Percentiles rank a stretch among this genome's conserved stretches.
These are phyloP conservation scores for Halictus quadricinctus DNA, from an alignment of 2,888 invertebrate genomes.

Conservation along the genomic window DNA sequence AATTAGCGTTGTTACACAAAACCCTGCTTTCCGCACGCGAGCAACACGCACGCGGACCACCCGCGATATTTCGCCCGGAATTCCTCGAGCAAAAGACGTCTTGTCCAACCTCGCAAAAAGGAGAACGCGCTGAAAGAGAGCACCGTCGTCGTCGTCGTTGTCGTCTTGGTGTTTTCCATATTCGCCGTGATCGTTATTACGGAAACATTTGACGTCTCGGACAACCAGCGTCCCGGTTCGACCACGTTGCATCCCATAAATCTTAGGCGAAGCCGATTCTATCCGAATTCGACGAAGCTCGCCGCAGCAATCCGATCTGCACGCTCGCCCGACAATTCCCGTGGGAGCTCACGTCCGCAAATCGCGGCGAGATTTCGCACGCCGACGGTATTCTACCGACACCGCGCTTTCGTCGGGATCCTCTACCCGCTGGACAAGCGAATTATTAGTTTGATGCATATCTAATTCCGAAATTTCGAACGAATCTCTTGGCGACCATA, in stretches of 20 bases:
- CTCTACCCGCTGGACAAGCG: background rate
- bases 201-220: slow-evolving; percentile 13
- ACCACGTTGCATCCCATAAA: background rate
- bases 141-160: background rate
- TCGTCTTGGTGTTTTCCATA: background rate
- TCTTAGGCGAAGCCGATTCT: slow-evolving; percentile 41
- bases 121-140: background rate
- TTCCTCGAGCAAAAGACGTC: background rate
- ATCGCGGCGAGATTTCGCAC: slow-evolving; percentile 40
- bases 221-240: background rate
- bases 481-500: background rate
- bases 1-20: slow-evolving; percentile 9
- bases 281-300: slow-evolving; percentile 33
- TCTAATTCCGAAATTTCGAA: background rate
- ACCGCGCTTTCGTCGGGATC: background rate
- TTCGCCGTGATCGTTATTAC: background rate
- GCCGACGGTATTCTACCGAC: slow-evolving; percentile 17
- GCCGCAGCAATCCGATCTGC: slow-evolving; percentile 24
- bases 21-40: background rate
- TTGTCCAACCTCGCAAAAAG: background rate
- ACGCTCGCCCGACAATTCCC: slow-evolving; percentile 30
- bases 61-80: background rate
- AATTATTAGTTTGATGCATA: slow-evolving; percentile 26
- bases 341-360: slow-evolving; percentile 37
- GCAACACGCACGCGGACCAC: background rate